A percentile compares a stretch with the other conserved stretches of the same genome.
phyloP scores from a whole-genome alignment of 2,888 invertebrate genomes.

The Protonemura montana region DNA sequence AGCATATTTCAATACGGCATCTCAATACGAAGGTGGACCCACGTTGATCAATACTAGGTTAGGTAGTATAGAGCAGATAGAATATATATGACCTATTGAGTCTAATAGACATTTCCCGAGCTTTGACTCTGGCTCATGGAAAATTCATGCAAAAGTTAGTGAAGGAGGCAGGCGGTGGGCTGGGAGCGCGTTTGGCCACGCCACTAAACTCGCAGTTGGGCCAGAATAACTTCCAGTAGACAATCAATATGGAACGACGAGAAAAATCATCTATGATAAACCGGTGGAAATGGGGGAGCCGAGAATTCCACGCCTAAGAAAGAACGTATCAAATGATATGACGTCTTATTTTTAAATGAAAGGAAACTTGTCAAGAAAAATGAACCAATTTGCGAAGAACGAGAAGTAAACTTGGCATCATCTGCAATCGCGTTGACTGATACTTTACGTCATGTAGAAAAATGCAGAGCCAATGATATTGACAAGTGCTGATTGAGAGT shows the following conservation, averaged over 20 bases:
- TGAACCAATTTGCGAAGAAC: not conserved
- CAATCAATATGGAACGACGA: constrained; percentile 26
- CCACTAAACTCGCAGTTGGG: not conserved
- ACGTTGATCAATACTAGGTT: constrained; percentile 32
- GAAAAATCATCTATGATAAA: constrained; percentile 15
- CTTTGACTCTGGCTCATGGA: constrained; percentile 37
- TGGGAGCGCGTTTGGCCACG: constrained; percentile 3
- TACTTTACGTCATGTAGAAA: constrained; percentile 18
- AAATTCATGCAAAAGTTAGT: constrained; percentile 41
- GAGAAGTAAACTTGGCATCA: not conserved
- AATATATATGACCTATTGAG: constrained; percentile 42
- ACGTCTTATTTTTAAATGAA: not conserved
- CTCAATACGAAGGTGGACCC: not conserved
- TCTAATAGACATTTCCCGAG: constrained; percentile 38
- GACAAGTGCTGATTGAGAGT: constrained; percentile 19
- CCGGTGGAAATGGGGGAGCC: not conserved
- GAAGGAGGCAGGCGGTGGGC: constrained; percentile 27
- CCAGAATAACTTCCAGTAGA: constrained; percentile 29
- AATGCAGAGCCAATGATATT: constrained; percentile 24
- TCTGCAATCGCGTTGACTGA: constrained; percentile 9
- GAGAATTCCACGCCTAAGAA: not conserved
- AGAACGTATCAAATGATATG: not conserved
- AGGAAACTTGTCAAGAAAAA: not conserved
- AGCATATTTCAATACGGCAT: constrained; percentile 36
- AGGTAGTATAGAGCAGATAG: constrained; percentile 32